These are phyloP conservation scores for Drosophila kohkoa DNA, from an alignment of 1,140 invertebrate genomes.

Conservation along the genomic window DNA sequence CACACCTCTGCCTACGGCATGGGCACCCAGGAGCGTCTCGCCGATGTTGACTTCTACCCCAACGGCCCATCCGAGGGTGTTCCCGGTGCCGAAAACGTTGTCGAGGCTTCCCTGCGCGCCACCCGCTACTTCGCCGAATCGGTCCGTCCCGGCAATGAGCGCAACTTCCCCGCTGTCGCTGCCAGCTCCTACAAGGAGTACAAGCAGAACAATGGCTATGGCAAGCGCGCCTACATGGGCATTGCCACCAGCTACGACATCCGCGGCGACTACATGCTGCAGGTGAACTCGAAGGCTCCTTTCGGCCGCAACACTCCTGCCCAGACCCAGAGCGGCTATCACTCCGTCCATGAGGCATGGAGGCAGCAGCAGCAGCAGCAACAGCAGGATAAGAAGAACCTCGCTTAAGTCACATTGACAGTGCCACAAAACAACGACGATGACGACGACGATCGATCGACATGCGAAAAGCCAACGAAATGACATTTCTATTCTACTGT, in stretches of 20 bases:
- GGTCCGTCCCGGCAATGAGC: constrained; percentile 85
- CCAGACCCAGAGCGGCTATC: constrained; percentile 70
- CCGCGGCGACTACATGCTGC: constrained; percentile 78
- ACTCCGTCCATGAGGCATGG: constrained; percentile 68
- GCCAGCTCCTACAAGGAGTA: constrained; percentile 76
- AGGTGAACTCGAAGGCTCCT: constrained; percentile 78
- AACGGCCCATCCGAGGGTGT: constrained; percentile 87
- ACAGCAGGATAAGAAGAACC: constrained; percentile 11
- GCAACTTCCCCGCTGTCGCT: constrained; percentile 73
- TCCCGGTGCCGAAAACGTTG: constrained; percentile 86
- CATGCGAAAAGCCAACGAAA: not conserved
- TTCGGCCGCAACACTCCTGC: constrained; percentile 78
- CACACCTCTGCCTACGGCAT: constrained; percentile 91
- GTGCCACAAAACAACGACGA: not conserved
- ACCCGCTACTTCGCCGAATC: constrained; percentile 88
- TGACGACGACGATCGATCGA: no score
- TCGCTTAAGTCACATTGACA: constrained; percentile 10
- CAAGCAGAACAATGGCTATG: constrained; percentile 75
- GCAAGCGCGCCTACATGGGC: constrained; percentile 81
- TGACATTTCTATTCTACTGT: constrained; percentile 32
- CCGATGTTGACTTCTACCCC: constrained; percentile 92
- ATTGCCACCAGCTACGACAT: constrained; percentile 68
- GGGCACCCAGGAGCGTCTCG: constrained; percentile 88
- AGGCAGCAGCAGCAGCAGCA: constrained; percentile 38
- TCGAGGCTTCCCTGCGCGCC: constrained; percentile 88